These are phyloP conservation scores for Epirrita christyi DNA, from an alignment of 2,888 invertebrate genomes.

Conservation along the genomic window DNA sequence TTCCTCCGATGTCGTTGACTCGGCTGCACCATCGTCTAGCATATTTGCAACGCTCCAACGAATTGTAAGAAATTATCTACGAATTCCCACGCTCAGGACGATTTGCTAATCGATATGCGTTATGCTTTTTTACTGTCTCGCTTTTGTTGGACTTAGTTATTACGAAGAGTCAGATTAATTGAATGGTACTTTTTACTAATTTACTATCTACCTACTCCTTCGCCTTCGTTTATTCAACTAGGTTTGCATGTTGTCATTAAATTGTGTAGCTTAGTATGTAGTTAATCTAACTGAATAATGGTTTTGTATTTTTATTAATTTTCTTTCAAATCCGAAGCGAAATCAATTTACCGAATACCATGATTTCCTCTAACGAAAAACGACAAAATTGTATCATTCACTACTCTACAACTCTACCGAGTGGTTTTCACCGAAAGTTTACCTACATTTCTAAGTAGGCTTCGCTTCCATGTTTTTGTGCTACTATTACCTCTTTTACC, in stretches of 20 bases:
- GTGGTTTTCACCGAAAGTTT: slow-evolving; percentile 49
- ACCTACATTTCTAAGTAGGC: slow-evolving; percentile 59
- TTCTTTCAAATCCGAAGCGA: not conserved
- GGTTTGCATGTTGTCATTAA: too few species aligned
- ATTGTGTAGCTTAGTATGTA: too few species aligned
- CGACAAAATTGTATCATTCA: not conserved
- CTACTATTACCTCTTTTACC: slow-evolving; percentile 43
- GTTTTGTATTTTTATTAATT: not conserved
- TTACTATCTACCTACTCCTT: too few species aligned
- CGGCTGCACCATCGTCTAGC: slow-evolving; percentile 53
- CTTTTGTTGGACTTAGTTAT: not conserved
- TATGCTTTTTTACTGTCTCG: slow-evolving; percentile 26
- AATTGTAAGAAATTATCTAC: slow-evolving; percentile 57
- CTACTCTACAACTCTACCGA: slow-evolving; percentile 20
- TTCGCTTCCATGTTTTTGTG: slow-evolving; percentile 46
- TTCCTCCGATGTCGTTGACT: slow-evolving; percentile 59
- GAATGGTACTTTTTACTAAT: too few species aligned
- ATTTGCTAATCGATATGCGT: slow-evolving; percentile 38
- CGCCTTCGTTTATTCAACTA: too few species aligned
- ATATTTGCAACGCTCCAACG: slow-evolving; percentile 69
- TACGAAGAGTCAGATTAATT: not conserved
- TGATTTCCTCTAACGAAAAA: not conserved
- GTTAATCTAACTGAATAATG: not conserved
- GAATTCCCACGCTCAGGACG: slow-evolving; percentile 61
- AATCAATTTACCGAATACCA: slow-evolving; percentile 3